Evolutionary conservation across 2,113 vertebrate genomes (phyloP), one percentile per base, ranked within the genome.

Genomic region (Trematocara variabile): DNA sequence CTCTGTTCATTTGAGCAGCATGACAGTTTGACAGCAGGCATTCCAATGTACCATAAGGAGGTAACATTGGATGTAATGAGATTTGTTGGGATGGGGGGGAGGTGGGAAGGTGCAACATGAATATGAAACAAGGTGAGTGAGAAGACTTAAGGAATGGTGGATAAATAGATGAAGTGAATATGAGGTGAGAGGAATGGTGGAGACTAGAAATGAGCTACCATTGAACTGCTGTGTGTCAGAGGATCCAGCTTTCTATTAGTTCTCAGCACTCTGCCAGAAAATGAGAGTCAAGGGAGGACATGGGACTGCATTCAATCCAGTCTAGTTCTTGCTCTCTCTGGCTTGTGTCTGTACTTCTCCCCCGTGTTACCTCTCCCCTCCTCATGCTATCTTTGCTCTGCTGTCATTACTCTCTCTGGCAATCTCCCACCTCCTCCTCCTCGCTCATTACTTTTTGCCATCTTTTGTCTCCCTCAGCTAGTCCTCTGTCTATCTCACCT

Each of bases 161-260:
- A 89, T 88, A 83, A 83, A 84, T 80, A 78, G 82, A 83, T 39
- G 70, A 81, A 52, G 80, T 63, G 60, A 73, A 56, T 80, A 86
- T 12, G 73, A 85, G 46, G 34, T 50, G 68, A 55, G 18, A 50
- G 22, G 75, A 60, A 83, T 65, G 84, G 65, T 12, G 7, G 25
- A 85, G 84, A 58, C 63, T 73, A 80, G 91, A 91, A 91, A 86
- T 88, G 88, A 90, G 87, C 85, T 90, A 92, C 87, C 88, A 95
- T 95, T 94, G 93, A 94, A 94, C 92, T 88, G 13, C 83, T 77
- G 39, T 53, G 77, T 88, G 80, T 90, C 90, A 77, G 77, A 92
- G 68, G 86, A 88, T 80, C 53, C 85, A 50, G 70, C 14, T 90
- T 90, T 92, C 88, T 81, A 84, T 92, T 91, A 86, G 90, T 90